Evolutionary conservation across 1,140 invertebrate species (phyloP).

Genomic region (Thalassaphorura encarpata): DNA sequence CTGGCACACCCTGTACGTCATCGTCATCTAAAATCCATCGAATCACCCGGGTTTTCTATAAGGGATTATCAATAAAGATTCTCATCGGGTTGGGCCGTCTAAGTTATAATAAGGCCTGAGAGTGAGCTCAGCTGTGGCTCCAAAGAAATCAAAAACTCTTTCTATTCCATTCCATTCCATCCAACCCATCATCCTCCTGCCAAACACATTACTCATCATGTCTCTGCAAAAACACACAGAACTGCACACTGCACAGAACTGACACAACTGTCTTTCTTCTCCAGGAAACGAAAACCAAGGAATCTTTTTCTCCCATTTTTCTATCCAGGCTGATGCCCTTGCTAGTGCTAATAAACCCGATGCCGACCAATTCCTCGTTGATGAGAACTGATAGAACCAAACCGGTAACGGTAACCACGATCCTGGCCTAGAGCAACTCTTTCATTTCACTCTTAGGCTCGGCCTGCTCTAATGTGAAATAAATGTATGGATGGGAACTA

Average conservation of each 20-base stretch:
- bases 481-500: too few species aligned
- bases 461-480: too few species aligned
- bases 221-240: not conserved
- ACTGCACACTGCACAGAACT: not conserved
- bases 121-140: conserved; percentile 29
- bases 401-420: too few species aligned
- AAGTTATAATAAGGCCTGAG: conserved; percentile 21
- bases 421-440: too few species aligned
- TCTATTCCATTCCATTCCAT: conserved; percentile 19
- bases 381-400: not conserved
- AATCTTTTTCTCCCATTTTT: not conserved
- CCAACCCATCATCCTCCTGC: conserved; percentile 16
- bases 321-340: not conserved
- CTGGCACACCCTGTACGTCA: not conserved
- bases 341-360: too few species aligned
- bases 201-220: conserved; percentile 31
- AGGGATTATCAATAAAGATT: conserved; percentile 25
- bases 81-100: not conserved
- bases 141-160: conserved; percentile 30
- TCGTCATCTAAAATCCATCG: too few species aligned
- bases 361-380: not conserved
- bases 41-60: too few species aligned
- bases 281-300: too few species aligned
- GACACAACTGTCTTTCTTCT: too few species aligned
- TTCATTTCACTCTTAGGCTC: too few species aligned